phyloP scores from a whole-genome alignment of 2,888 invertebrate species.

The Synergus umbraculus region DNA sequence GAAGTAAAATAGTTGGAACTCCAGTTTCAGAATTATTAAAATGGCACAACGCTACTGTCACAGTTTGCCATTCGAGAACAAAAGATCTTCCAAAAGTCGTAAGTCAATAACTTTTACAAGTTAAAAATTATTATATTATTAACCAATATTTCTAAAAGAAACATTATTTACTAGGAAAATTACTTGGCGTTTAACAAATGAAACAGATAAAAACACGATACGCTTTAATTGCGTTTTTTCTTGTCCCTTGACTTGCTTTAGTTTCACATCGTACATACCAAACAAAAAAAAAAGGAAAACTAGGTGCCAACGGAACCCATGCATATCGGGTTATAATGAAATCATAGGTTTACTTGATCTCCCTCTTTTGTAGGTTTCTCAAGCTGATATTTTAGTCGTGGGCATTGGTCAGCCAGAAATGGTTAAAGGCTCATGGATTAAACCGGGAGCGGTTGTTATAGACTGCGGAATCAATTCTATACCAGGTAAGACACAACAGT shows the following conservation, averaged over 20 bases:
- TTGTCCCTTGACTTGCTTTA: constrained; percentile 7
- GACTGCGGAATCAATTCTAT: constrained; percentile 98
- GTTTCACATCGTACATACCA: neutral
- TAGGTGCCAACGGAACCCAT: neutral
- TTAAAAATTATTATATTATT: neutral
- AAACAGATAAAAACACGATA: neutral
- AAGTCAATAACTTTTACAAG: constrained; percentile 53
- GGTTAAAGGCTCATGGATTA: constrained; percentile 97
- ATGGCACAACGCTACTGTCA: constrained; percentile 98
- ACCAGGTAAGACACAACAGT: constrained; percentile 82
- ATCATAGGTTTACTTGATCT: constrained; percentile 8
- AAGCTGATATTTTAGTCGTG: constrained; percentile 97
- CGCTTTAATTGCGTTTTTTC: neutral
- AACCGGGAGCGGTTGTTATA: constrained; percentile 98
- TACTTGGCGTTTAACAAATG: neutral
- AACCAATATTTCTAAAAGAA: neutral
- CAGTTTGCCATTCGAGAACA: constrained; percentile 97
- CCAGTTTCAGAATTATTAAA: constrained; percentile 96
- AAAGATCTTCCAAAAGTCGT: constrained; percentile 88
- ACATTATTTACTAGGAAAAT: neutral
- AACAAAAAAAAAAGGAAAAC: neutral
- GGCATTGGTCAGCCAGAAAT: constrained; percentile 94
- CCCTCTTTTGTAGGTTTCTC: constrained; percentile 79
- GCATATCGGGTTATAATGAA: neutral
- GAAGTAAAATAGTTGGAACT: constrained; percentile 98